A percentile compares a stretch with the other conserved stretches of the same genome.
phyloP scores from a whole-genome alignment of 1,140 invertebrate genomes.

The Lucilia cuprina region DNA sequence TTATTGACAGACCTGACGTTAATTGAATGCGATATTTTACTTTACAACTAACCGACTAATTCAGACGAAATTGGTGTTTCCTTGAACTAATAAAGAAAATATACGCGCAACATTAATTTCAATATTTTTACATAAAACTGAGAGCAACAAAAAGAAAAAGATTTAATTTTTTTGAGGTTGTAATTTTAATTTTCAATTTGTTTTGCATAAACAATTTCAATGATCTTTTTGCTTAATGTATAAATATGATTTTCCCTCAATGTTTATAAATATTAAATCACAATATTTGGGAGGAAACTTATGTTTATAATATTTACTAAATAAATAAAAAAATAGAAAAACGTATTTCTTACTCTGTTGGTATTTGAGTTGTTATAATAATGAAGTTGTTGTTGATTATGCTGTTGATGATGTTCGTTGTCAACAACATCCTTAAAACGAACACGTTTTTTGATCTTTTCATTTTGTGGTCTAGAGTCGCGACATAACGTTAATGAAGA shows the following conservation, averaged over 20 bases:
- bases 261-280: neutral
- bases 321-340: neutral
- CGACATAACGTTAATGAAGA: neutral
- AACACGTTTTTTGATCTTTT: slow-evolving; percentile 18
- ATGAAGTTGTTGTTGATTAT: neutral
- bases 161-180: neutral
- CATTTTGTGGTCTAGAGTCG: neutral
- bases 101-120: neutral
- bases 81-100: neutral
- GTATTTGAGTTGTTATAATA: neutral
- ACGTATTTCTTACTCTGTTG: neutral
- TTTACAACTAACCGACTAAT: neutral
- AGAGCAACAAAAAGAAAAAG: neutral
- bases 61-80: neutral
- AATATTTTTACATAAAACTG: neutral
- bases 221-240: too few species aligned
- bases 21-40: neutral
- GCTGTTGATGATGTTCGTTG: neutral
- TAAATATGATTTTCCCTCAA: too few species aligned
- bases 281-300: neutral
- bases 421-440: slow-evolving; percentile 3
- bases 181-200: neutral
- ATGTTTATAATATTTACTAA: neutral
- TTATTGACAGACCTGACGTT: neutral
- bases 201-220: neutral